phyloP scores from a whole-genome alignment of 2,797 vertebrate genomes.

The Sebastes flavidus region DNA sequence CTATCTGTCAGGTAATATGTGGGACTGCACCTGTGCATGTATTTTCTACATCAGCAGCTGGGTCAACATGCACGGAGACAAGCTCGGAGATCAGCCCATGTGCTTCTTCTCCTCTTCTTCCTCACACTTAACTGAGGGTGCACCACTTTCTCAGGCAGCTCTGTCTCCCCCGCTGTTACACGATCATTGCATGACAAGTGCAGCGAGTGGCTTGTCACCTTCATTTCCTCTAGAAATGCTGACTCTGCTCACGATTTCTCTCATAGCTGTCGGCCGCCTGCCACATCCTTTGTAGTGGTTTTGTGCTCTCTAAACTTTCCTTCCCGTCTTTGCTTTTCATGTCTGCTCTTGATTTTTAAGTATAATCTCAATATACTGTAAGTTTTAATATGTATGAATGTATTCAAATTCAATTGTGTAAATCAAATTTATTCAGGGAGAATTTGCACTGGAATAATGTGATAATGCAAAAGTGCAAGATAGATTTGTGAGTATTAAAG shows the following conservation, averaged over 20 bases:
- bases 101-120: conserved; percentile 34
- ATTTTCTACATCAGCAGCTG: conserved; percentile 67
- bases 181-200: conserved; percentile 23
- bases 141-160: background rate
- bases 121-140: background rate
- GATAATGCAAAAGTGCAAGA: background rate
- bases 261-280: background rate
- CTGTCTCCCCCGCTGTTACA: background rate
- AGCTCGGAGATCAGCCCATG: conserved; percentile 33
- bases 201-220: background rate
- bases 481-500: background rate
- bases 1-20: conserved; percentile 67
- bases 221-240: conserved; percentile 24
- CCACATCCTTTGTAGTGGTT: conserved; percentile 13
- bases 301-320: background rate
- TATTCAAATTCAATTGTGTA: background rate
- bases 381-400: background rate
- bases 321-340: background rate
- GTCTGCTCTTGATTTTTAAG: background rate
- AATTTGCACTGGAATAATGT: background rate
- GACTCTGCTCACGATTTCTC: background rate
- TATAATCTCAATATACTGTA: background rate
- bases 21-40: conserved; percentile 62
- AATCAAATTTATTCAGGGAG: background rate
- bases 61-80: conserved; percentile 41